Conservation (phyloP, 2,113 vertebrate genomes). For the Cepphus grylle region DNA sequence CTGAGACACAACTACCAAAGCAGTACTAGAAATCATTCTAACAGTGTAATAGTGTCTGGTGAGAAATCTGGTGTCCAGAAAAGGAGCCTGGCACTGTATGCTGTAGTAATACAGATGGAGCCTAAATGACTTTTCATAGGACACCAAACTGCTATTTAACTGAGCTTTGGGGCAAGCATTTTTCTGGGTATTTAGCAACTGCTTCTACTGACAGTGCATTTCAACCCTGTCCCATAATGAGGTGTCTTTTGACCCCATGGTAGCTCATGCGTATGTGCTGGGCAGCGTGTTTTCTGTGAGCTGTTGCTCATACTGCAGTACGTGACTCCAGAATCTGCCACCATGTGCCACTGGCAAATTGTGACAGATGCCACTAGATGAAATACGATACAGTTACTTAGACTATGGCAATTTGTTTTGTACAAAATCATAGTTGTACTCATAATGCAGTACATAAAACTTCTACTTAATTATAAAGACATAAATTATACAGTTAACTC, state of each 20-base stretch:
- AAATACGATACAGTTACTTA: neutral
- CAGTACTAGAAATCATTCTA: neutral
- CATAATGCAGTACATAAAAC: neutral
- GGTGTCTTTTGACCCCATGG: neutral
- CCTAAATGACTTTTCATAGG: neutral
- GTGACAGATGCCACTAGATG: neutral
- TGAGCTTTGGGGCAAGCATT: neutral
- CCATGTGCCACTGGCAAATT: fast-evolving
- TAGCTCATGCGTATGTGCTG: neutral
- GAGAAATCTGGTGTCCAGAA: neutral
- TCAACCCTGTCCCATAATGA: neutral
- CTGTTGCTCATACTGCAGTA: neutral
- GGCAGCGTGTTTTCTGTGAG: neutral
- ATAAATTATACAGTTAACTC: neutral
- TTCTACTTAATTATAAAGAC: neutral
- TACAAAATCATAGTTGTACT: neutral
- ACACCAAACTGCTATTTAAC: neutral
- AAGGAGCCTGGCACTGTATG: neutral
- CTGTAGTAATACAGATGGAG: neutral
- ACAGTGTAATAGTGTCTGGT: neutral
- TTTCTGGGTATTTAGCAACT: neutral
- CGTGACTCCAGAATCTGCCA: fast-evolving
- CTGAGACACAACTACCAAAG: neutral
- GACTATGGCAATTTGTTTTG: neutral
- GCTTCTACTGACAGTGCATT: neutral